These are phyloP conservation scores for Entelurus aequoreus DNA, from an alignment of 2,113 vertebrate species.

Conservation along the genomic window DNA sequence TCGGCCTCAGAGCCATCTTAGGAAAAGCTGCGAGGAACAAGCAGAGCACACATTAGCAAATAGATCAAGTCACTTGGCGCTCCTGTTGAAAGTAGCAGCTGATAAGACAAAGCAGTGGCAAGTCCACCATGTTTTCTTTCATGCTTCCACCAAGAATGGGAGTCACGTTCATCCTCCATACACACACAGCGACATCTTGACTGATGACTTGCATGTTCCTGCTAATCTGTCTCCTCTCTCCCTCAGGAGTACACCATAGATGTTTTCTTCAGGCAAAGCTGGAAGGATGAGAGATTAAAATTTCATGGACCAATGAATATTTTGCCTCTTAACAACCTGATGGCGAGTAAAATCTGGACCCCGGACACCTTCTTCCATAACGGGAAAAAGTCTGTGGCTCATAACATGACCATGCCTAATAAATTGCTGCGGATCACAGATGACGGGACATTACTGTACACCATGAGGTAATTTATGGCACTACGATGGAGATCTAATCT, in stretches of 20 bases:
- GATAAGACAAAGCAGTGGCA: not conserved
- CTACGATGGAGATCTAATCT: not conserved
- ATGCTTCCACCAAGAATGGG: not conserved
- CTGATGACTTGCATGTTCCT: not conserved
- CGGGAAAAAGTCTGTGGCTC: constrained; percentile 96
- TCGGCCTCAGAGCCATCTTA: constrained; percentile 22
- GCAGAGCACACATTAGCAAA: constrained; percentile 16
- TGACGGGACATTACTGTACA: constrained; percentile 92
- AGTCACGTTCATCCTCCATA: constrained; percentile 1
- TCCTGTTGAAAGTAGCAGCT: constrained; percentile 17
- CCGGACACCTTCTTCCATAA: constrained; percentile 99
- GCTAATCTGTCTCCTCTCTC: constrained; percentile 12
- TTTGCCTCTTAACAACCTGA: constrained; percentile 93
- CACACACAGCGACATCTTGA: not conserved
- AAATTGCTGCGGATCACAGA: constrained; percentile 95
- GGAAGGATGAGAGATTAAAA: constrained; percentile 94
- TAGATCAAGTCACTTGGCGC: constrained; percentile 1
- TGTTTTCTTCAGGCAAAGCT: constrained; percentile 96
- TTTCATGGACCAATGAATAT: constrained; percentile 97
- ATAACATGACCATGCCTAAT: constrained; percentile 99
- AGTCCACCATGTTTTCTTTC: constrained; percentile 2
- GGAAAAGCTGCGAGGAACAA: constrained; percentile 22
- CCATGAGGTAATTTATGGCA: constrained; percentile 83
- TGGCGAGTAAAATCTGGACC: constrained; percentile 99
- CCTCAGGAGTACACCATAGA: constrained; percentile 96